A percentile compares a stretch with the other conserved stretches of the same genome.
These are phyloP conservation scores for Tetrapedia diversipes DNA, from an alignment of 2,888 invertebrate species.

Conservation along the genomic window DNA sequence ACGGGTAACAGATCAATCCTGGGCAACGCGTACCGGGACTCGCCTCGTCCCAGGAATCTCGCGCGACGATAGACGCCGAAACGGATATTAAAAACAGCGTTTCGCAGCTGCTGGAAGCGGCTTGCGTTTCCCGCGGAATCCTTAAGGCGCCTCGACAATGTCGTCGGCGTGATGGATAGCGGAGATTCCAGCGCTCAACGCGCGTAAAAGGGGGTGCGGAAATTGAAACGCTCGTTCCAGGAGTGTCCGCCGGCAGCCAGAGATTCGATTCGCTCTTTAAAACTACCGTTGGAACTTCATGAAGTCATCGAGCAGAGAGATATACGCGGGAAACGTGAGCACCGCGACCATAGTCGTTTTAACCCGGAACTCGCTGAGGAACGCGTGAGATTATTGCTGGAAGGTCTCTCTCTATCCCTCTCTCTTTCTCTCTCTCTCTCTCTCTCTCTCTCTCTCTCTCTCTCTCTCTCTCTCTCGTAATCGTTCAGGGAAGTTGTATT, in stretches of 20 bases:
- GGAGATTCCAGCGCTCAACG: constrained; percentile 45
- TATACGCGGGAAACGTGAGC: constrained; percentile 26
- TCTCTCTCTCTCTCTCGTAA: background rate
- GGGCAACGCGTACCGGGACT: no score
- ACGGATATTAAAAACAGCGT: constrained; percentile 54
- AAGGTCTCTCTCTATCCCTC: no score
- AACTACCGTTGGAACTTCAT: constrained; percentile 33
- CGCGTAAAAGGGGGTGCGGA: constrained; percentile 40
- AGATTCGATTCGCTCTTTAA: constrained; percentile 33
- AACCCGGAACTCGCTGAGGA: no score
- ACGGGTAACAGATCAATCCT: background rate
- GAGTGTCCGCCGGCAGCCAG: constrained; percentile 1
- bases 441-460: no score
- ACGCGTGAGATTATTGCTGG: no score
- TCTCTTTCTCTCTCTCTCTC: no score
- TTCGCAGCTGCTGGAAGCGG: constrained; percentile 3
- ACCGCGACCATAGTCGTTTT: background rate
- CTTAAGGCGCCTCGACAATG: constrained; percentile 47
- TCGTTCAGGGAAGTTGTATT: no score
- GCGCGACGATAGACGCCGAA: constrained; percentile 15
- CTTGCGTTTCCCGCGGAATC: constrained; percentile 29
- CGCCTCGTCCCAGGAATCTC: constrained; percentile 15
- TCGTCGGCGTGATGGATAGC: constrained; percentile 51
- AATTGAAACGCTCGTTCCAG: constrained; percentile 47
- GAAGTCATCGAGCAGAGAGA: constrained; percentile 11